Evolutionary conservation across 2,113 vertebrate species (phyloP), one percentile per base, ranked within the genome.

Genomic region (Protomyctophum bolini): DNA sequence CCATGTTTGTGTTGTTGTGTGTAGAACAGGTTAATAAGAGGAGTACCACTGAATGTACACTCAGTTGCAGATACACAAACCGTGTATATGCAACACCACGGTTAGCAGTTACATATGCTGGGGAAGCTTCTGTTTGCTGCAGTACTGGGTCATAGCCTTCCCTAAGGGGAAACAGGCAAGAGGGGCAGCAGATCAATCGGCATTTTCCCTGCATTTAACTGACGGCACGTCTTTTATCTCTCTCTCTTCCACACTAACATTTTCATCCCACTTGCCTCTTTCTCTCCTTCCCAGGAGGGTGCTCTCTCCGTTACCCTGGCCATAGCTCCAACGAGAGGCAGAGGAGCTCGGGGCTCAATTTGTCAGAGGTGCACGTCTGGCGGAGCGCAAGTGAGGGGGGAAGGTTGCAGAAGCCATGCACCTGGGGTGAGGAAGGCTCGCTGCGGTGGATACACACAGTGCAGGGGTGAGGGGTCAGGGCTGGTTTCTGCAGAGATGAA

Each of bases 401-500:
- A 21, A 29, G 15, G 55, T 8, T 55, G 28, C 7, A 49, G 73
- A 68, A 76, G 86, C 72, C 85, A 92, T 92, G 92, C 64, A 70
- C 80, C 83, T 81, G 66, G 88, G 83, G 88, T 92, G 87, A 91
- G 84, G 74, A 76, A 51, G 51, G 33, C 14, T 69, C 9, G 8
- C 63, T 61, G 65, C 52, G 59, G 80, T 75, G 73, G 72, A 68
- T 67, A 81, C 62, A 8, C 75, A 68, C 76, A 75, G 47, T 59
- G 41, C 67, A n/a, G 59, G 21, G 66, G 75, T 61, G 84, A 78
- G 68, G 66, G 73, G 45, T 75, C 41, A 10, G 70, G 72, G 62
- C 33, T 64, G 62, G 76, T 76, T 47, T 29, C 56, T 7, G 83
- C 41, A 80, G 91, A 86, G 93, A 99, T 99, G 98, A 99, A 99